Conservation (phyloP, 2,888 invertebrate species). For the Perizoma affinitatum region DNA sequence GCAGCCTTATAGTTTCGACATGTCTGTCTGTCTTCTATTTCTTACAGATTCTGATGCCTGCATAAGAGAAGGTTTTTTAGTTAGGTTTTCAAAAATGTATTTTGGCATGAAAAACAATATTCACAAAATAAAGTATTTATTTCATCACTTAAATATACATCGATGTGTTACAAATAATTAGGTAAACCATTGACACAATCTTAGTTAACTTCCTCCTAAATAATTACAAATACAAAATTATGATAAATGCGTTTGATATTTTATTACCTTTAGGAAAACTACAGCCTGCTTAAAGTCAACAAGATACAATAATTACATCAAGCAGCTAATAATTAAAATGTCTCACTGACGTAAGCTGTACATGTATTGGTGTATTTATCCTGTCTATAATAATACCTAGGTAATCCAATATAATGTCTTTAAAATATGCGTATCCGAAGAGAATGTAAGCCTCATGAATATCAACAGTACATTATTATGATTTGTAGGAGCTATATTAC, state of each 20-base stretch:
- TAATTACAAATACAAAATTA: conserved; percentile 52
- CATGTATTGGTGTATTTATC: neutral
- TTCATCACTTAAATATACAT: conserved; percentile 71
- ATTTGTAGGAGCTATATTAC: conserved; percentile 32
- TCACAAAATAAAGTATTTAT: conserved; percentile 74
- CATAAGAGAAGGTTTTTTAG: too few relatives aligned
- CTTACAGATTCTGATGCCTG: neutral
- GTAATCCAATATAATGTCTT: conserved; percentile 7
- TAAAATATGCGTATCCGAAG: conserved; percentile 12
- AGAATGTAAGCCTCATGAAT: conserved; percentile 21
- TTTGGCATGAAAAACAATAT: conserved; percentile 35
- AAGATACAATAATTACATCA: neutral
- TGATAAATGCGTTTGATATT: conserved; percentile 69
- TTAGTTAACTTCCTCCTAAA: conserved; percentile 44
- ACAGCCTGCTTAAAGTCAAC: neutral
- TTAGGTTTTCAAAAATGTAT: too few relatives aligned
- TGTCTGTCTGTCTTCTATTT: neutral
- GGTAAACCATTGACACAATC: conserved; percentile 70
- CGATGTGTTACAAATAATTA: conserved; percentile 76
- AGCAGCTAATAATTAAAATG: neutral
- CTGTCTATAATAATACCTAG: neutral
- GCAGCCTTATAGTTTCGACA: too few relatives aligned
- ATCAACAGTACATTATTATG: conserved; percentile 46
- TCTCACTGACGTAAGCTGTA: neutral
- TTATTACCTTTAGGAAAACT: conserved; percentile 11